These are phyloP conservation scores for Otis tarda DNA, from an alignment of 2,113 vertebrate genomes.

Conservation along the genomic window DNA sequence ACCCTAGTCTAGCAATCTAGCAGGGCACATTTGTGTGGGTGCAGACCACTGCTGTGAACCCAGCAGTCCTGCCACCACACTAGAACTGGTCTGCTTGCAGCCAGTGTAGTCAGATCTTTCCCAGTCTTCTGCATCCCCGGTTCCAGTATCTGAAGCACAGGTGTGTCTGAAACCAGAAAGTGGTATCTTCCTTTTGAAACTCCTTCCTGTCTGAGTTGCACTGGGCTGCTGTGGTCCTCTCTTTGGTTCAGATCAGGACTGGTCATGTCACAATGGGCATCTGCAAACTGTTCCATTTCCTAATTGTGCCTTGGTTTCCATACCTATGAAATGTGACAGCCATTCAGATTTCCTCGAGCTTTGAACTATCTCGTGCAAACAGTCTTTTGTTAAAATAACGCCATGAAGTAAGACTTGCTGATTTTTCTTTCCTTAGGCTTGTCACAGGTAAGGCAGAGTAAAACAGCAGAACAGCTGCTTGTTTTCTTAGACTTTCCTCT, in stretches of 20 bases:
- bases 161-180: neutral
- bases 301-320: neutral
- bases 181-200: neutral
- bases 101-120: neutral
- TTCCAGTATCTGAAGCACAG: neutral
- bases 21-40: accelerated
- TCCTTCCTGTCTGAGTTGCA: neutral
- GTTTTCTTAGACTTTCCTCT: neutral
- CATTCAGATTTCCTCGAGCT: neutral
- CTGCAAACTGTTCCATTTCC: neutral
- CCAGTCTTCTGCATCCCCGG: neutral
- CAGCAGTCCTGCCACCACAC: neutral
- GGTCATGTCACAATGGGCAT: neutral
- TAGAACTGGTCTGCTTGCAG: neutral
- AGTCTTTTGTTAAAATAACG: neutral
- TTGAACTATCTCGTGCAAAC: neutral
- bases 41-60: accelerated
- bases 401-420: neutral
- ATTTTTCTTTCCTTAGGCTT: neutral
- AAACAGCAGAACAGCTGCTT: neutral
- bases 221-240: neutral
- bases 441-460: neutral
- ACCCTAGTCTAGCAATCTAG: too few species aligned
- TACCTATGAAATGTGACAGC: neutral
- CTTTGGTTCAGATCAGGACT: neutral